phyloP scores from a whole-genome alignment of 2,888 invertebrate species.

The Phymatocera aterrima region DNA sequence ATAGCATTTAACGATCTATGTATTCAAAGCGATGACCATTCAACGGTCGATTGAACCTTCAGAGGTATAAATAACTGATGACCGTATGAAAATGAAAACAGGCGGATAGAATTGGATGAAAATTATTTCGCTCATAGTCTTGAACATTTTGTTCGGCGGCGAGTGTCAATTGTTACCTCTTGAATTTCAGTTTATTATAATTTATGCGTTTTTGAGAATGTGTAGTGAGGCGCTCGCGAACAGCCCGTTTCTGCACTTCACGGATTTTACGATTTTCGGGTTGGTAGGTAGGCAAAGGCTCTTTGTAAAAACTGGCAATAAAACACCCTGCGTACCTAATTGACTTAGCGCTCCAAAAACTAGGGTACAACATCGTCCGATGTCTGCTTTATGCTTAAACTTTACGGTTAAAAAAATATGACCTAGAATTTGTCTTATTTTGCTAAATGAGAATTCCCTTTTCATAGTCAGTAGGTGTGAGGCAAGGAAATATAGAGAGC shows the following conservation, averaged over 20 bases:
- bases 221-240: constrained; percentile 18
- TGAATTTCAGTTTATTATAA: background rate
- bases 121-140: background rate
- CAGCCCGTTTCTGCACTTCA: background rate
- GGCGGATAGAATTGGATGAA: background rate
- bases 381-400: background rate
- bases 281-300: background rate
- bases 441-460: background rate
- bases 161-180: background rate
- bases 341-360: background rate
- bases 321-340: constrained; percentile 6
- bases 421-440: background rate
- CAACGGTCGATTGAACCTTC: background rate
- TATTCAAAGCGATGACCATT: constrained; percentile 20
- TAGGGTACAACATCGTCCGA: background rate
- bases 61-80: background rate
- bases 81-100: background rate
- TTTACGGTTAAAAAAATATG: background rate
- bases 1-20: constrained; percentile 20
- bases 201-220: constrained; percentile 44
- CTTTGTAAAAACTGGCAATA: constrained; percentile 28
- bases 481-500: background rate
- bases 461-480: background rate
- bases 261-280: background rate
- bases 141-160: background rate